Base-by-base conservation (phyloP, 2,888 invertebrate genomes). In the Polymixis flavicincta region DNA sequence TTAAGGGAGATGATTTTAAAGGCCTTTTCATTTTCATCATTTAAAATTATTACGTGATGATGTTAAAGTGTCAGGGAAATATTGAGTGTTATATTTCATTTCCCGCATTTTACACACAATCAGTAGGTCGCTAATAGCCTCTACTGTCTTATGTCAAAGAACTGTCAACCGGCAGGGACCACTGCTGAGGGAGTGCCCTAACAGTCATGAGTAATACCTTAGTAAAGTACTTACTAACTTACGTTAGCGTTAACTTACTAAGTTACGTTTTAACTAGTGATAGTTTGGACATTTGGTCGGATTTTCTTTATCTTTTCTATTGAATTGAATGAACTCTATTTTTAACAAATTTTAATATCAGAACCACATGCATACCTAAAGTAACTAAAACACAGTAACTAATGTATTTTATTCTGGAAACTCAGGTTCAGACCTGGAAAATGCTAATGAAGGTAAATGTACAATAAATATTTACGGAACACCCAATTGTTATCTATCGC, bases 401-500 rank as follows among this genome's bases (percentile, higher is more conserved):
- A 25, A 48, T 11, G 9, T 48, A 48, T 32, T 55, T 9, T n/a
- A 37, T 14, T 19, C 37, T 11, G 17, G 50, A 63, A 79, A 59
- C 28, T 61, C 60, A 48, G 22, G 25, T 54, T 37, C 14, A 54
- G 11, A 45, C n/a, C 60, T 60, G 48, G n/a, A 71, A 55, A 71
- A 71, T 72, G 32, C 17, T 63, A 63, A 77, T 73, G 50, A 80
- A 80, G 50, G 55, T 71, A 42, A 80, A 76, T 25, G 42, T n/a
- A 55, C 65, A 70, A 69, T 57, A 28, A 69, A 75, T 72, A 72
- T 74, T 77, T 25, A 74, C 60, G 68, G 63, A 82, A 73, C 52
- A 60, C 78, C 74, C 48, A 65, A 72, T 74, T 60, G 74, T 74
- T 74, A 66, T 74, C 76, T 80, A 75, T 61, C 22, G 76, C 32